phyloP scores from a whole-genome alignment of 1,140 invertebrate genomes.

The Tachypleus tridentatus region DNA sequence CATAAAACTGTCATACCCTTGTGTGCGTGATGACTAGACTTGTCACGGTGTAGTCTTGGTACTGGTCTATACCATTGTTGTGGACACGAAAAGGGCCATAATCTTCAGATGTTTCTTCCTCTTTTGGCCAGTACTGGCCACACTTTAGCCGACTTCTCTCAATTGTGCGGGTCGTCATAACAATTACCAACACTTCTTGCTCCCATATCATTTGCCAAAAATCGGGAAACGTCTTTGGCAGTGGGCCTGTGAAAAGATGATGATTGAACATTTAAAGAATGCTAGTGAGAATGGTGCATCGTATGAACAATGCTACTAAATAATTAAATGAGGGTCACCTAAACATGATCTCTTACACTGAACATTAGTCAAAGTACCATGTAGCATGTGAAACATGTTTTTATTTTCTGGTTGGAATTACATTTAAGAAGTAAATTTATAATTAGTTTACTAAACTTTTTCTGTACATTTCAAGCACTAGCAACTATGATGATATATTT shows the following conservation, averaged over 20 bases:
- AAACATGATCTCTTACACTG: too few species aligned
- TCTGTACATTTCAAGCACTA: too few species aligned
- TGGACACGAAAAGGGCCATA: conserved; percentile 67
- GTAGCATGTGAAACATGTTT: too few species aligned
- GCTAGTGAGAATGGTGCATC: too few species aligned
- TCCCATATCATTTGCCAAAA: conserved; percentile 92
- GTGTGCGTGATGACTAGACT: conserved; percentile 68
- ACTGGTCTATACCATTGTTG: conserved; percentile 59
- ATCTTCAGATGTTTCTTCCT: conserved; percentile 49
- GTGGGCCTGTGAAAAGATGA: conserved; percentile 42
- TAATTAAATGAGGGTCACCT: too few species aligned
- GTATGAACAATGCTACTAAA: too few species aligned
- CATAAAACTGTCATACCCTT: conserved; percentile 60
- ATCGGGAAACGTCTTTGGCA: conserved; percentile 71
- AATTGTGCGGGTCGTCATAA: conserved; percentile 80
- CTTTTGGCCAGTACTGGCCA: conserved; percentile 84
- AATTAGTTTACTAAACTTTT: too few species aligned
- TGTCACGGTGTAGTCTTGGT: conserved; percentile 72
- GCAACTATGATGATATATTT: too few species aligned
- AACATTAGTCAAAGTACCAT: too few species aligned
- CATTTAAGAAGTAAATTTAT: too few species aligned
- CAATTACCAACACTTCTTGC: conserved; percentile 57
- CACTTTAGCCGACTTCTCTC: conserved; percentile 83
- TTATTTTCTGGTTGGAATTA: too few species aligned
- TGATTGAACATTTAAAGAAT: too few species aligned